These are phyloP conservation scores for Netelia melanura DNA, from an alignment of 2,888 invertebrate genomes.

Conservation along the genomic window DNA sequence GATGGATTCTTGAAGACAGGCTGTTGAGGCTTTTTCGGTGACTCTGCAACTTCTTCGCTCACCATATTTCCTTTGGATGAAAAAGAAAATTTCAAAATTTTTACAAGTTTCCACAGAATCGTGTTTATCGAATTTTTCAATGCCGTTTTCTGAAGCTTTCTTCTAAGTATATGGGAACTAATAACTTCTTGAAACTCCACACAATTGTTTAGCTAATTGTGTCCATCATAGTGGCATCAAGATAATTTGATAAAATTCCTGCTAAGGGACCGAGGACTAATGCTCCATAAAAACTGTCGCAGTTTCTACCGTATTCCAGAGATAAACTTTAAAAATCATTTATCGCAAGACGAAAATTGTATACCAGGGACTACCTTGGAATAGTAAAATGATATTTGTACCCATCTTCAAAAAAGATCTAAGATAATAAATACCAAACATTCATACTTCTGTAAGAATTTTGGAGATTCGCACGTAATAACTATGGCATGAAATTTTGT, in stretches of 20 bases:
- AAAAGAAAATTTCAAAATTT: conserved; percentile 17
- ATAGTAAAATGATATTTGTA: conserved; percentile 71
- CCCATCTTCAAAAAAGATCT: conserved; percentile 68
- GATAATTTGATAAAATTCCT: conserved; percentile 69
- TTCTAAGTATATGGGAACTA: conserved; percentile 68
- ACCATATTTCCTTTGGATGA: conserved; percentile 74
- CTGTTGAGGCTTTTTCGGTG: conserved; percentile 77
- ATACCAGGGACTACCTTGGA: conserved; percentile 69
- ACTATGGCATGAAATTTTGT: neutral
- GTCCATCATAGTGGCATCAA: conserved; percentile 69
- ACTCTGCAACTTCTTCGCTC: conserved; percentile 78
- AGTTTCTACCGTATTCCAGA: conserved; percentile 58
- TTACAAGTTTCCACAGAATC: conserved; percentile 7
- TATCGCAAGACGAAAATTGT: neutral
- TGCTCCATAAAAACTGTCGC: conserved; percentile 67
- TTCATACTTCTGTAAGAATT: conserved; percentile 64
- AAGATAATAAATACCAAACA: conserved; percentile 70
- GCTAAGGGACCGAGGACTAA: conserved; percentile 73
- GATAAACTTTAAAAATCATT: neutral
- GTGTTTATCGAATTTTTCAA: conserved; percentile 6
- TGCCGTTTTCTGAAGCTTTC: conserved; percentile 23
- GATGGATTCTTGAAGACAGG: conserved; percentile 80
- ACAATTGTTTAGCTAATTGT: conserved; percentile 70
- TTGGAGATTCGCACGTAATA: conserved; percentile 69
- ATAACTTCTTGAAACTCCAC: conserved; percentile 66